Conservation (phyloP, 53 echinoderm and acorn worm species). For the Astropecten irregularis region DNA sequence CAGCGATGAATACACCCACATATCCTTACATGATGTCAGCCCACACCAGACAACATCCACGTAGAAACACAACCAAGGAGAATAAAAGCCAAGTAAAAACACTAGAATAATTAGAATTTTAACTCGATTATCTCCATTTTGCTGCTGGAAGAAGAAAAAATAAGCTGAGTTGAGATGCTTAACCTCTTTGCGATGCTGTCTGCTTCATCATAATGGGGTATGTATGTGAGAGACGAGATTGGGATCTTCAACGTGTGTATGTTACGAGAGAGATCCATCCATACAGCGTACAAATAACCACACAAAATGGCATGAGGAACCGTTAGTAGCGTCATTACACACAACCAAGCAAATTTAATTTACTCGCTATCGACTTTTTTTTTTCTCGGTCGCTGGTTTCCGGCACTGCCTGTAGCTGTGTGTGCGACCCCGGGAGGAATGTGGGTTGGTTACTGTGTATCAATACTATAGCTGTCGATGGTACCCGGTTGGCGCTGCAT, state of each 20-base stretch:
- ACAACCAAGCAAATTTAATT: conserved; percentile 55
- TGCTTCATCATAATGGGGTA: background rate
- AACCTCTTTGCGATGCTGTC: conserved; percentile 25
- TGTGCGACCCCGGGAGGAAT: too few species aligned
- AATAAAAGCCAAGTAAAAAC: background rate
- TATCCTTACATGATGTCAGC: conserved; percentile 18
- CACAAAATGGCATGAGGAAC: conserved; percentile 26
- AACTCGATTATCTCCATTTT: conserved; percentile 43
- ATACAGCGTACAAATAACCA: conserved; percentile 11
- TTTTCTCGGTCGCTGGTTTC: conserved; percentile 33
- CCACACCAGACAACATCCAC: background rate
- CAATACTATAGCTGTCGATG: background rate
- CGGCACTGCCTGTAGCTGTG: background rate
- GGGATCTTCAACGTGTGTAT: background rate
- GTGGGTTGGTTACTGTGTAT: conserved; percentile 1
- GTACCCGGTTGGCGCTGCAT: background rate
- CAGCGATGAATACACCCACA: background rate
- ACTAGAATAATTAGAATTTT: conserved; percentile 38
- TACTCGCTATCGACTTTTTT: conserved; percentile 55
- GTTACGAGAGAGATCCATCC: too few species aligned
- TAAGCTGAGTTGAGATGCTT: conserved; percentile 4
- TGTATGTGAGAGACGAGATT: background rate
- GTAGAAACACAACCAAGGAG: background rate
- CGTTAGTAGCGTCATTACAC: conserved; percentile 60
- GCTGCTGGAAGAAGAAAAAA: conserved; percentile 7